Evolutionary conservation across 2,113 vertebrate genomes (phyloP), one percentile per base, ranked within the genome.

Genomic region (Zosterops hypoxanthus): DNA sequence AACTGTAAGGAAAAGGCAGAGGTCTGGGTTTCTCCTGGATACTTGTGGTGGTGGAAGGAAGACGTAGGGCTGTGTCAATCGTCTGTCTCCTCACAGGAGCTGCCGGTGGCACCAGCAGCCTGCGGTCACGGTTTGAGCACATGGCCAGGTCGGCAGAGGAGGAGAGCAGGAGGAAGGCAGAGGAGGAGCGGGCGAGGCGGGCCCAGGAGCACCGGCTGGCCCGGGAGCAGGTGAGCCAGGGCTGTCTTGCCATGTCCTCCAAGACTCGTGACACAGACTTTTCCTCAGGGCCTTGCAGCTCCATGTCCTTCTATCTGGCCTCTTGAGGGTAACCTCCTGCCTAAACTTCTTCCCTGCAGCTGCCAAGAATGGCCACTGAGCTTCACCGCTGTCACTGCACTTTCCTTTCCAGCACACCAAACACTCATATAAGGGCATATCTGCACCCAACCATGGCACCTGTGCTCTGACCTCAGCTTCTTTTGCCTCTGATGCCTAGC

Each of bases 81-180:
- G 21, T 14, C 11, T 50, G 12, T 53, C 19, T 57, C 72, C 49
- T 59, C n/a, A 11, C 68, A 84, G 91, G 63, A 96, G 98, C 87
- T 57, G 96, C 97, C 53, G 96, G 97, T 64, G 98, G 98, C 34
- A 98, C 99, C 20, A 98, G 98, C 50, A 99, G 98, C 49, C 97
- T 99, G 78, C 98, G 98, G 92, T 98, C 98, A 3, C 98, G 96
- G 6, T 99, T 99, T 91, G 99, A 99, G 79, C 98, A 95, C 95
- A 98, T 99, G 98, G 99, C 99, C 22, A 98, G 97, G 91, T 95
- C 97, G 4, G 98, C 98, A 0, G 98, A 98, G 3, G 98, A 99
- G 26, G 98, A 99, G 81, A 98, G 98, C 94, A 97, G 59, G 70
- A 98, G 97, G 95, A 97, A 60, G 92, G 98, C 95, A 1, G 98